These are phyloP conservation scores for Lingula anatina DNA, from an alignment of 2,888 invertebrate genomes.

Conservation along the genomic window DNA sequence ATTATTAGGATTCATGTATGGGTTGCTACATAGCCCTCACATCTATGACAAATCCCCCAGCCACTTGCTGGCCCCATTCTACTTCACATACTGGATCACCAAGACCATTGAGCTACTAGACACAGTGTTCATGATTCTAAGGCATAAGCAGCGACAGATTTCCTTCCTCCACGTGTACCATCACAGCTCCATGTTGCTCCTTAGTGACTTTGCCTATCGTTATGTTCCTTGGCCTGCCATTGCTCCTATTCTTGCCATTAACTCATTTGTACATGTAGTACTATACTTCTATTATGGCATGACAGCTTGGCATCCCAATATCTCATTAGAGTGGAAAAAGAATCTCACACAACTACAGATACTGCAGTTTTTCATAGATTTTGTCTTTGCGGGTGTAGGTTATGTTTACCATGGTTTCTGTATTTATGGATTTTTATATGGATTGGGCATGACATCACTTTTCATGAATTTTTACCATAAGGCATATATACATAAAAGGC, in stretches of 20 bases:
- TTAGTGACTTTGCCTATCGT: slow-evolving; percentile 33
- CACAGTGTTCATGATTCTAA: slow-evolving; percentile 49
- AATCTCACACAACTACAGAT: slow-evolving; percentile 46
- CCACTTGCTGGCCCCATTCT: slow-evolving; percentile 20
- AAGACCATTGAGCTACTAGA: slow-evolving; percentile 46
- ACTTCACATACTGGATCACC: slow-evolving; percentile 36
- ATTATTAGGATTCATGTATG: slow-evolving; percentile 25
- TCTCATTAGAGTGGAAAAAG: slow-evolving; percentile 40
- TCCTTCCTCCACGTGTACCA: slow-evolving; percentile 48
- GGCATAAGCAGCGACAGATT: slow-evolving; percentile 42
- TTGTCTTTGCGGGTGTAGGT: slow-evolving; percentile 32
- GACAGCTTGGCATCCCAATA: slow-evolving; percentile 25
- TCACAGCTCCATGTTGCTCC: slow-evolving; percentile 45
- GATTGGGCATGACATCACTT: slow-evolving; percentile 35
- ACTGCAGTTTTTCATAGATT: slow-evolving; percentile 36
- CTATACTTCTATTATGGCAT: slow-evolving; percentile 46
- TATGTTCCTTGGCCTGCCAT: slow-evolving; percentile 41
- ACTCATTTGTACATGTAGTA: slow-evolving; percentile 43
- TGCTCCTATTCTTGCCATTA: slow-evolving; percentile 33
- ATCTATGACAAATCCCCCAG: slow-evolving; percentile 24
- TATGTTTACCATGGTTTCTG: slow-evolving; percentile 44
- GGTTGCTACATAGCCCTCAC: slow-evolving; percentile 23
- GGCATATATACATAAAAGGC: slow-evolving; percentile 24
- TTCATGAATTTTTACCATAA: slow-evolving; percentile 44
- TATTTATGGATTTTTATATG: slow-evolving; percentile 45